Percentiles rank a stretch among this genome's conserved stretches.
phyloP scores from a whole-genome alignment of 1,140 invertebrate genomes.

The Odontomachus brunneus region DNA sequence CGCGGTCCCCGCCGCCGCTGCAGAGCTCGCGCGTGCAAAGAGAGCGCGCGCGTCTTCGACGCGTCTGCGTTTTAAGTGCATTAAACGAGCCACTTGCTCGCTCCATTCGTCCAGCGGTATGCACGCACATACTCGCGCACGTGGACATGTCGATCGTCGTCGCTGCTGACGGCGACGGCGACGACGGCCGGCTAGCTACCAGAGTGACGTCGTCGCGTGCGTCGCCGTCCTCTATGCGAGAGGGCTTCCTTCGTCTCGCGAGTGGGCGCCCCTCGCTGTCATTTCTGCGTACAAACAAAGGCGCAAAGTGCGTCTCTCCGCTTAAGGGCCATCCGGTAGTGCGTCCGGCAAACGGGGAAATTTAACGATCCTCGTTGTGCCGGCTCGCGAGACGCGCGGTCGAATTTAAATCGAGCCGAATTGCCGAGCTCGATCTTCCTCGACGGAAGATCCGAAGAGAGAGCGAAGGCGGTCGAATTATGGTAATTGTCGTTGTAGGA shows the following conservation, averaged over 20 bases:
- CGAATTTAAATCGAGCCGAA: constrained; percentile 4
- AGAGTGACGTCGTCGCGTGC: constrained; percentile 64
- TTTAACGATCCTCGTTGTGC: constrained; percentile 48
- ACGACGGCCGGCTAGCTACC: constrained; percentile 16
- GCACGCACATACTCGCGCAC: constrained; percentile 60
- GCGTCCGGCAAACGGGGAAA: constrained; percentile 15
- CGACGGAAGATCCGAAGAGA: background rate
- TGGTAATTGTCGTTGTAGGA: background rate
- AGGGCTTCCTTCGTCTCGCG: constrained; percentile 61
- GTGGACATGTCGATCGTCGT: constrained; percentile 31
- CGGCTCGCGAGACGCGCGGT: background rate
- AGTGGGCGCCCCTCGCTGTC: constrained; percentile 66
- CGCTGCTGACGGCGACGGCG: background rate
- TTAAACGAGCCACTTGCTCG: constrained; percentile 60
- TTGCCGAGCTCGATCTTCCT: background rate
- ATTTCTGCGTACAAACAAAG: constrained; percentile 74
- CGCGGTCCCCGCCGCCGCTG: background rate
- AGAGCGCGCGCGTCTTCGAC: constrained; percentile 27
- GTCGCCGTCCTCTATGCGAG: constrained; percentile 53
- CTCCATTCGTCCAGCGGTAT: constrained; percentile 27
- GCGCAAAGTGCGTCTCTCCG: constrained; percentile 57
- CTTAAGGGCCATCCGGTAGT: constrained; percentile 15
- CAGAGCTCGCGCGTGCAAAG: constrained; percentile 65
- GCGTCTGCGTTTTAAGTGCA: constrained; percentile 58
- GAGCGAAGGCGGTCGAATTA: background rate